phyloP scores from a whole-genome alignment of 2,113 vertebrate genomes.

The Formicarius rufipectus region DNA sequence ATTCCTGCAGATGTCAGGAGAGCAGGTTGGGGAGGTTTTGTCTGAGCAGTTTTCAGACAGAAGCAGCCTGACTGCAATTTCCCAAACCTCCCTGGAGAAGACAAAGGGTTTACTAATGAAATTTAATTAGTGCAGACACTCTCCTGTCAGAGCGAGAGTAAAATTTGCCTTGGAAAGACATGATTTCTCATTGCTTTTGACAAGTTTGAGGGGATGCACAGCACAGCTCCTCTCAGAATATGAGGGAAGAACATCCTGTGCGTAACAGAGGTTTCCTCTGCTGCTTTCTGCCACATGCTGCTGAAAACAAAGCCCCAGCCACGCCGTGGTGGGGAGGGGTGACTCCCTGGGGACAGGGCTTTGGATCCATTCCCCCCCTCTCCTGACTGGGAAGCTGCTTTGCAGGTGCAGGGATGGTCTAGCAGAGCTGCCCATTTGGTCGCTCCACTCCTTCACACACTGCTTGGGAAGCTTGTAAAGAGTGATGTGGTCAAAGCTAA shows the following conservation, averaged over 20 bases:
- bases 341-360: not conserved
- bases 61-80: conserved; percentile 23
- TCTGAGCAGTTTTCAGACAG: conserved; percentile 37
- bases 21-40: not conserved
- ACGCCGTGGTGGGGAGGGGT: not conserved
- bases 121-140: conserved; percentile 44
- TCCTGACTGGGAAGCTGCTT: not conserved
- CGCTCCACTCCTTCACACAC: not conserved
- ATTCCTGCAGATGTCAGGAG: not conserved
- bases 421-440: not conserved
- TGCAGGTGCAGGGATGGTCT: not conserved
- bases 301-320: not conserved
- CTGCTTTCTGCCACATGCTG: not conserved
- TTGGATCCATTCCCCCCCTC: not conserved
- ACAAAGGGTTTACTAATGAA: conserved; percentile 55
- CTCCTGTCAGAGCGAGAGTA: conserved; percentile 36
- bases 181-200: not conserved
- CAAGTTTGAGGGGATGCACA: not conserved
- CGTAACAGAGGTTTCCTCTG: not conserved
- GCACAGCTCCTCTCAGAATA: not conserved
- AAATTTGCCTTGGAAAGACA: not conserved
- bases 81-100: conserved; percentile 44
- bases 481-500: not conserved
- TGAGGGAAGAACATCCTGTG: not conserved
- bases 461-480: not conserved